Conservation (phyloP, 2,888 invertebrate species). For the Drosophila mulleri region DNA sequence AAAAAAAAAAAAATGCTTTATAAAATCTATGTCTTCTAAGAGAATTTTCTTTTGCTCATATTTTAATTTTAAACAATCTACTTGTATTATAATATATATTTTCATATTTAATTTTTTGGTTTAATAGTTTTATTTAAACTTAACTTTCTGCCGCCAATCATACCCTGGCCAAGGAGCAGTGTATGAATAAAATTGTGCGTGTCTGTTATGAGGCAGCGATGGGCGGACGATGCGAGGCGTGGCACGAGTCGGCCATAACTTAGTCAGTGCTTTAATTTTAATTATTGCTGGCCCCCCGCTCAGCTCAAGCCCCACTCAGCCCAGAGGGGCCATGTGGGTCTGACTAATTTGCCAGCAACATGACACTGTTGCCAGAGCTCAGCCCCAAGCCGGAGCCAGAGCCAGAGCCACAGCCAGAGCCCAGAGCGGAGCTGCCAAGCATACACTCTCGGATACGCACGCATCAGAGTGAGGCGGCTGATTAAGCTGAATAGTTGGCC, state of each 20-base stretch:
- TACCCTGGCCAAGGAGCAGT: conserved; percentile 4
- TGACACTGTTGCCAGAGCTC: conserved; percentile 61
- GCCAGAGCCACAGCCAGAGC: too few relatives aligned
- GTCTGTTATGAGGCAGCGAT: conserved; percentile 18
- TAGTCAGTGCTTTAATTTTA: conserved; percentile 75
- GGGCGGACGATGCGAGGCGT: not conserved
- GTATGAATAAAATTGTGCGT: conserved; percentile 44
- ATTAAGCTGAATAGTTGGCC: conserved; percentile 74
- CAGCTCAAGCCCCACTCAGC: conserved; percentile 13
- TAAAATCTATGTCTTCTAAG: too few relatives aligned
- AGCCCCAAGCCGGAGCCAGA: too few relatives aligned
- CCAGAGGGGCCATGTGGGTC: conserved; percentile 32
- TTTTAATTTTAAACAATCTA: too few relatives aligned
- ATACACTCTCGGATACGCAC: not conserved
- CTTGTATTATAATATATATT: not conserved
- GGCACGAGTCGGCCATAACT: conserved; percentile 53
- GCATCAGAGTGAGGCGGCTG: conserved; percentile 50
- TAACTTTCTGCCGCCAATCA: not conserved
- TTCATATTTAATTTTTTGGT: not conserved
- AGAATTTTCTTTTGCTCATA: too few relatives aligned
- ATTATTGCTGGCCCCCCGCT: conserved; percentile 53
- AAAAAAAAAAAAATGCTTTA: too few relatives aligned
- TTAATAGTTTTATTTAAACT: not conserved
- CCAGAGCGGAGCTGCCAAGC: conserved; percentile 11
- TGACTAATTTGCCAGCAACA: conserved; percentile 77